Base-by-base conservation (phyloP, 2,113 vertebrate genomes). In the Coptodon rendalli region DNA sequence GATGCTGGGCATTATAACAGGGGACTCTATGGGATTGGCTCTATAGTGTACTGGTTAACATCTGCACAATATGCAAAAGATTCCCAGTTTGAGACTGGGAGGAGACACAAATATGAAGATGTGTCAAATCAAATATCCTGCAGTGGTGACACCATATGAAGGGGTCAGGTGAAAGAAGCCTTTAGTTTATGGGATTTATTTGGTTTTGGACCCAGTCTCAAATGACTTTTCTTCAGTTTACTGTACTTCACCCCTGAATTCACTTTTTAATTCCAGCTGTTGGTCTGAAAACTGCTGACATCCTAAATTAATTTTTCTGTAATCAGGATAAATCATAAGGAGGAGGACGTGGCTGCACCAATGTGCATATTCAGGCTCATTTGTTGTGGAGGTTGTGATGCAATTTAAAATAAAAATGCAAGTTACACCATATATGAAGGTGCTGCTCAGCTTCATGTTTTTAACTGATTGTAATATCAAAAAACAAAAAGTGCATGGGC, bases 371-470 rank as follows among this genome's bases (percentile, higher is more conserved):
- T 5, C 66, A 3, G 66, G 38, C 38, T 24, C n/a, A 6, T 24
- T 16, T 73, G 5, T 16, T 4, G 38, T 9, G n/a, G 36, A 43
- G 0, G 12, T 43, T 24, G 34, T 14, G 66, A 24, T 9, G 7
- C 13, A 9, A 9, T 16, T 71, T 43, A 6, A 3, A 71, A 43
- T 24, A 24, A 71, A 24, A 40, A 43, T 13, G n/a, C 1, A 0
- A 8, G 19, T n/a, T 38, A 38, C 13, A 19, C 34, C 10, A 12
- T 4, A 31, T 31, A 59, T 57, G 54, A 57, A 36, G 17, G 17
- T 0, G 17, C 61, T 12, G 61, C 17, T 66, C 34, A 7, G 9
- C 59, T 36, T 63, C 9, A n/a, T 36, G 29, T 36, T 63, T 63
- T 36, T 63, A 63, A 63, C 9, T 2, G 31, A 63, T 19, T n/a